These are phyloP conservation scores for Parapristionchus giblindavisi DNA, from an alignment of 2,888 invertebrate genomes.

Conservation along the genomic window DNA sequence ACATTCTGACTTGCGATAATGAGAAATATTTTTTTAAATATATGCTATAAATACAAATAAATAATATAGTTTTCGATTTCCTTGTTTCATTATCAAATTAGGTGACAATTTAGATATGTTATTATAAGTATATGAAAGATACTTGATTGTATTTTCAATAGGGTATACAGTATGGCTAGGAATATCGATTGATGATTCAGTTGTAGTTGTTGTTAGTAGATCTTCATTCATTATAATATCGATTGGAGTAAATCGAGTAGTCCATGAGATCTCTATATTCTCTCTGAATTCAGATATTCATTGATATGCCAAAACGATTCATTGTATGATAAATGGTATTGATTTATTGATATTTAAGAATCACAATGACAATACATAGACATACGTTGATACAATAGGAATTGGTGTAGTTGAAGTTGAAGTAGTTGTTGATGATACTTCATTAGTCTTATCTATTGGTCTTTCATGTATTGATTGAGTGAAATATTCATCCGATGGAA, in stretches of 20 bases:
- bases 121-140: background rate
- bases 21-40: background rate
- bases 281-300: background rate
- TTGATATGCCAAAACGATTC: too few relatives aligned
- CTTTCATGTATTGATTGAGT: too few relatives aligned
- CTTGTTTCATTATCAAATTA: too few relatives aligned
- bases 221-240: constrained; percentile 12
- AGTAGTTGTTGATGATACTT: too few relatives aligned
- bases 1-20: constrained; percentile 4
- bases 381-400: too few relatives aligned
- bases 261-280: constrained; percentile 7
- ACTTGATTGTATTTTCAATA: constrained; percentile 30
- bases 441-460: too few relatives aligned
- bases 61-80: background rate
- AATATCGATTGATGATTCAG: background rate
- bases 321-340: too few relatives aligned
- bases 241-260: constrained; percentile 13
- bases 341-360: too few relatives aligned
- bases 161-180: constrained; percentile 22
- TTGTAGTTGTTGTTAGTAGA: constrained; percentile 31
- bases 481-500: too few relatives aligned
- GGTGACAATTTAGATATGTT: background rate
- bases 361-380: too few relatives aligned
- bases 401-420: too few relatives aligned
- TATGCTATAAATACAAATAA: background rate